Conservation (phyloP, 2,113 vertebrate genomes). For the Leptosomus discolor region DNA sequence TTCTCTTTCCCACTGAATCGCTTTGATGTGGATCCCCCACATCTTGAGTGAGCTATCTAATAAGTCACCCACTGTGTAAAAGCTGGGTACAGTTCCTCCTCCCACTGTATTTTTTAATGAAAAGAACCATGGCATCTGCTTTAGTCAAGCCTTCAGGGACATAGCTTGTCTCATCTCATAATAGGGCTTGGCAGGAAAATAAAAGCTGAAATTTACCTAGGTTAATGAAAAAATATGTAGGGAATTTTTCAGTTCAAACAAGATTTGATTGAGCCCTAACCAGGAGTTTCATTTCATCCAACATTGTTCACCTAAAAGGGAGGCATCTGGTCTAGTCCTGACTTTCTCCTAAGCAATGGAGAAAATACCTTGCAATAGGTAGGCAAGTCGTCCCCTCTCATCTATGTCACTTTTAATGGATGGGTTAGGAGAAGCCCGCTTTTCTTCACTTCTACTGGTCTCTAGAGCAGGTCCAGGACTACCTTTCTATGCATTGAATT, state of each 20-base stretch:
- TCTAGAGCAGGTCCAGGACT: neutral
- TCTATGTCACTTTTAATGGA: neutral
- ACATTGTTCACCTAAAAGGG: neutral
- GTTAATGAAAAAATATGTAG: neutral
- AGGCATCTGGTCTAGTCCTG: neutral
- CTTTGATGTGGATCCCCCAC: slow-evolving; percentile 8
- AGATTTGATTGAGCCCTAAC: neutral
- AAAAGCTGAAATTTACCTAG: neutral
- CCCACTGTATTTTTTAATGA: slow-evolving; percentile 21
- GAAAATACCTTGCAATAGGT: neutral
- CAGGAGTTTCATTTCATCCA: neutral
- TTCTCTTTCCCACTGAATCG: neutral
- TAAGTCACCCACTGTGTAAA: slow-evolving; percentile 31
- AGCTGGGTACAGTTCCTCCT: neutral
- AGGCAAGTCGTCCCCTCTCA: neutral
- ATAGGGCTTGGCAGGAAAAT: neutral
- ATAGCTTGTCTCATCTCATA: neutral
- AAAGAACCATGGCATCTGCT: neutral
- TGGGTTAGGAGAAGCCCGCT: neutral
- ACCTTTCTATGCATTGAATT: neutral
- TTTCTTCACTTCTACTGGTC: neutral
- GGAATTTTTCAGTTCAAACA: neutral
- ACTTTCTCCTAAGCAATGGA: neutral
- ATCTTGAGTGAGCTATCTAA: neutral
- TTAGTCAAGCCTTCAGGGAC: neutral